Conservation (phyloP, 2,797 vertebrate species). For the Somateria mollissima region DNA sequence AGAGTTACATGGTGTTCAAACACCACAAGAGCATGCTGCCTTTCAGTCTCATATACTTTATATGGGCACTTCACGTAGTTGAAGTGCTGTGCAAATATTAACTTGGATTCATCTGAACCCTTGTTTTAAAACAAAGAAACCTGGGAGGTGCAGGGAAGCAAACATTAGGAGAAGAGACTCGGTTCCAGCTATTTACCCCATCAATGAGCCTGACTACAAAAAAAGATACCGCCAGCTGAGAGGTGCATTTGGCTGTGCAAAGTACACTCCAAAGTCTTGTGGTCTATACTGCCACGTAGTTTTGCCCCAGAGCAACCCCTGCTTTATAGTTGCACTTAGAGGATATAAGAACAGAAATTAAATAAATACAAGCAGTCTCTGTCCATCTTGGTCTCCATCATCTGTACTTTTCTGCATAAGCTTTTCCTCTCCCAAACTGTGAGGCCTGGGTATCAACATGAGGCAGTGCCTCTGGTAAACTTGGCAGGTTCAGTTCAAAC, state of each 20-base stretch:
- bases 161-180: not conserved
- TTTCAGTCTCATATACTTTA: constrained; percentile 4
- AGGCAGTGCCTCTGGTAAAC: not conserved
- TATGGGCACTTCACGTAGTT: not conserved
- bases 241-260: not conserved
- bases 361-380: not conserved
- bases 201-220: rapidly evolving
- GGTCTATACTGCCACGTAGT: rapidly evolving
- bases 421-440: not conserved
- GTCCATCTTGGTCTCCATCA: not conserved
- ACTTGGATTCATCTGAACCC: not conserved
- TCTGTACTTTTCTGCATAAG: not conserved
- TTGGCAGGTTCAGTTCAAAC: not conserved
- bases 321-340: not conserved
- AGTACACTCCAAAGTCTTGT: not conserved
- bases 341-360: rapidly evolving
- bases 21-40: not conserved
- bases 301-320: not conserved
- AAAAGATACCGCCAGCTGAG: not conserved
- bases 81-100: constrained; percentile 33
- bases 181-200: not conserved
- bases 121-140: not conserved
- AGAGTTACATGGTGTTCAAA: not conserved
- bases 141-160: not conserved
- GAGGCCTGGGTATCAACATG: not conserved